Evolutionary conservation across 2,888 invertebrate genomes (phyloP).

Genomic region (Magallana nippona): DNA sequence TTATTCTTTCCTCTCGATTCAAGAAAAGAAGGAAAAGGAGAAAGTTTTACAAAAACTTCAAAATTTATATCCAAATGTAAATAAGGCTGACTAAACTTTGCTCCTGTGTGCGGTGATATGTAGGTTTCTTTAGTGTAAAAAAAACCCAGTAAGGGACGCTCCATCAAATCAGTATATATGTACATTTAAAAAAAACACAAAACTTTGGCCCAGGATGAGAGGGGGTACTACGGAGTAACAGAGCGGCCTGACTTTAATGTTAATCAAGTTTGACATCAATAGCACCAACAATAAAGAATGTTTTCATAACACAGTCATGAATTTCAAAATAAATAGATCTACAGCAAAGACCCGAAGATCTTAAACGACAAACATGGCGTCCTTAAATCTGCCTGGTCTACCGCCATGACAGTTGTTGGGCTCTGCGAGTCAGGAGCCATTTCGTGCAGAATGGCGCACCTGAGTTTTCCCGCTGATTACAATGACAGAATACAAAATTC

Average conservation of each 20-base stretch:
- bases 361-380: constrained; percentile 27
- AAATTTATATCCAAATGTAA: constrained; percentile 3
- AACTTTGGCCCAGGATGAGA: not conserved
- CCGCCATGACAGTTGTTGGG: not conserved
- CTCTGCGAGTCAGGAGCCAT: not conserved
- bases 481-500: not conserved
- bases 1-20: not conserved
- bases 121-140: too few species aligned
- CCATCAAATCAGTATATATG: too few species aligned
- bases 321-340: constrained; percentile 27
- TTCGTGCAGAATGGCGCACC: not conserved
- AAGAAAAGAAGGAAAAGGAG: not conserved
- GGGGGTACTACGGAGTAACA: not conserved
- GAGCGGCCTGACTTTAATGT: constrained; percentile 1
- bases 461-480: not conserved
- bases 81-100: not conserved
- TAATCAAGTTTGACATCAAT: constrained; percentile 19
- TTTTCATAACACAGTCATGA: constrained; percentile 28
- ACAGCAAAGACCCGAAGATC: not conserved
- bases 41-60: not conserved
- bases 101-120: too few species aligned
- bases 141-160: too few species aligned
- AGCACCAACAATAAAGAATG: constrained; percentile 13
- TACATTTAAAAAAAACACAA: constrained; percentile 16
- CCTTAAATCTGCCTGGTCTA: not conserved